These are phyloP conservation scores for Gasterosteus nipponicus DNA, from an alignment of 2,113 vertebrate genomes.

Conservation along the genomic window DNA sequence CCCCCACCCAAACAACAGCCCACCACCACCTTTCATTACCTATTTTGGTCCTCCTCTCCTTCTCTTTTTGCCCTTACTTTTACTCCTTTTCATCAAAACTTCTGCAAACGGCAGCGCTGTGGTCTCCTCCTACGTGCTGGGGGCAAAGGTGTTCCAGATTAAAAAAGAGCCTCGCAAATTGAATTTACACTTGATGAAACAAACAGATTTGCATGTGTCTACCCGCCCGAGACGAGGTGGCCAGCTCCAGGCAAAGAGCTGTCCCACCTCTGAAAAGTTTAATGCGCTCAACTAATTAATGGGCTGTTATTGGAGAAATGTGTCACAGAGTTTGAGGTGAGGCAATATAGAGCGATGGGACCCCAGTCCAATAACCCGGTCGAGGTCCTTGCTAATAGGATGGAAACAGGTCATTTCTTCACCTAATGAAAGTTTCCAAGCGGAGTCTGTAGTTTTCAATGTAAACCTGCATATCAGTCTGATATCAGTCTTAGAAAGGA, in stretches of 20 bases:
- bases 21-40: slow-evolving; percentile 44
- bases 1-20: slow-evolving; percentile 17
- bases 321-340: slow-evolving; percentile 72
- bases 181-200: slow-evolving; percentile 85
- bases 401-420: slow-evolving; percentile 56
- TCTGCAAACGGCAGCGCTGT: slow-evolving; percentile 46
- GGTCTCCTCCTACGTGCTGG: slow-evolving; percentile 73
- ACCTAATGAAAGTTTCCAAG: slow-evolving; percentile 26
- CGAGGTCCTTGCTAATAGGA: slow-evolving; percentile 53
- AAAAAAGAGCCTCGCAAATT: slow-evolving; percentile 80
- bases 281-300: slow-evolving; percentile 79
- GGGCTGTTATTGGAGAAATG: slow-evolving; percentile 72
- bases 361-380: slow-evolving; percentile 61
- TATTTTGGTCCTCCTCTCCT: slow-evolving; percentile 28
- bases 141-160: slow-evolving; percentile 83
- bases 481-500: background rate
- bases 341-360: slow-evolving; percentile 48
- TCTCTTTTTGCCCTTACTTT: slow-evolving; percentile 57
- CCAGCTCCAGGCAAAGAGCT: slow-evolving; percentile 79
- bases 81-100: slow-evolving; percentile 63
- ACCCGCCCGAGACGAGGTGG: slow-evolving; percentile 75
- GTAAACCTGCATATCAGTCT: background rate
- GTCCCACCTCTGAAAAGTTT: slow-evolving; percentile 75
- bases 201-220: slow-evolving; percentile 81
- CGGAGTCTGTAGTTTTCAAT: background rate